Evolutionary conservation across 2,113 vertebrate species (phyloP).

Genomic region (Podilymbus podiceps): DNA sequence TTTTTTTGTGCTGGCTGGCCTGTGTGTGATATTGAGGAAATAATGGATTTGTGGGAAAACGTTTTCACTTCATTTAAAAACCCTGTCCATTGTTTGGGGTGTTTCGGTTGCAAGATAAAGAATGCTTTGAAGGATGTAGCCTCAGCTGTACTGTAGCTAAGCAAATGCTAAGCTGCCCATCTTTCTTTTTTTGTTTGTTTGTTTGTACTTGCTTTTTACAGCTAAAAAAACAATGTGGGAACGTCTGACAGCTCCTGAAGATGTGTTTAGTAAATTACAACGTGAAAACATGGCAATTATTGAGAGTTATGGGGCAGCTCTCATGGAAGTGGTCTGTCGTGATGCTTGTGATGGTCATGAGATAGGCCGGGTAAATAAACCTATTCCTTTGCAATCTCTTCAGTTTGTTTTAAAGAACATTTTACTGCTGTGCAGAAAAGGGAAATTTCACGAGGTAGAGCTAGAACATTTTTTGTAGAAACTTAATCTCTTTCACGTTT

Average conservation of each 20-base stretch:
- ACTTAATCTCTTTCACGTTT: background rate
- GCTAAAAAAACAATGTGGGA: constrained; percentile 94
- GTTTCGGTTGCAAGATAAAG: background rate
- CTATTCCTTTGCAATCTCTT: background rate
- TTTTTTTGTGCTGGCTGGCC: background rate
- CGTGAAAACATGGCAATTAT: constrained; percentile 93
- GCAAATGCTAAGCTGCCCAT: background rate
- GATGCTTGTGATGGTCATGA: constrained; percentile 97
- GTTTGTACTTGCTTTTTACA: constrained; percentile 41
- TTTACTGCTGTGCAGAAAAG: background rate
- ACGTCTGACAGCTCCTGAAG: constrained; percentile 93
- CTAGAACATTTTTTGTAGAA: background rate
- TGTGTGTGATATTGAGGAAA: background rate
- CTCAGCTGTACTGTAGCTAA: background rate
- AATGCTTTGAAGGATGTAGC: background rate
- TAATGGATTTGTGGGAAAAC: background rate
- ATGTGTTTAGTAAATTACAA: constrained; percentile 93
- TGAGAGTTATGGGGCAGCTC: constrained; percentile 91
- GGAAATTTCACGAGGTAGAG: background rate
- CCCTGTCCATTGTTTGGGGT: background rate
- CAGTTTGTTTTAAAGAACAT: background rate
- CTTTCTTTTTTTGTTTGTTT: background rate
- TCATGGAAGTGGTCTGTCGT: constrained; percentile 97
- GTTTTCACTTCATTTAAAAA: background rate
- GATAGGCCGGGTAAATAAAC: constrained; percentile 85